phyloP scores from a whole-genome alignment of 2,797 vertebrate genomes.

The Danio tinwini region DNA sequence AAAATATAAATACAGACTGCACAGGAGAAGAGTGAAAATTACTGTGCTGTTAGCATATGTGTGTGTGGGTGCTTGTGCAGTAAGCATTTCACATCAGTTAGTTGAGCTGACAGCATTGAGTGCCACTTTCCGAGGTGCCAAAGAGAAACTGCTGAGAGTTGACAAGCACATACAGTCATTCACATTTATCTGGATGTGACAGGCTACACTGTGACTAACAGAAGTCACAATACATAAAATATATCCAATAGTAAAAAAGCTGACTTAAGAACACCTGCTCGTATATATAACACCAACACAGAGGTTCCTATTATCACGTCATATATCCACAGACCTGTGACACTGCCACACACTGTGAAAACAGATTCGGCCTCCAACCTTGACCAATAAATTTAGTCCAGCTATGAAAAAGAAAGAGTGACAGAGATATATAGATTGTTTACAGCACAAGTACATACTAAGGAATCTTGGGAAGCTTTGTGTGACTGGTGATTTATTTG shows the following conservation, averaged over 20 bases:
- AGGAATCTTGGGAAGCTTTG: neutral
- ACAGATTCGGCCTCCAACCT: conserved; percentile 3
- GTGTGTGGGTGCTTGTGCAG: conserved; percentile 3
- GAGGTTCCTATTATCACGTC: neutral
- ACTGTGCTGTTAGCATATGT: neutral
- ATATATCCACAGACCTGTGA: neutral
- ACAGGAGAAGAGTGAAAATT: neutral
- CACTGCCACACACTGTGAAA: neutral
- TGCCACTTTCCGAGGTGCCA: conserved; percentile 34
- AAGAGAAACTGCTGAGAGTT: conserved; percentile 30
- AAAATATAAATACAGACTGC: neutral
- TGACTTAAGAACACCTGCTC: neutral
- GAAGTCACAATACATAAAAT: conserved; percentile 11
- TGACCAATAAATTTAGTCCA: conserved; percentile 17
- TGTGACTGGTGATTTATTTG: conserved; percentile 3
- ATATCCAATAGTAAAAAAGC: neutral
- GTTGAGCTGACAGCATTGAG: conserved; percentile 31
- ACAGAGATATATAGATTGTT: neutral
- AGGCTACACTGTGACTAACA: conserved; percentile 12
- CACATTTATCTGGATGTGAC: conserved; percentile 22
- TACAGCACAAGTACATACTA: neutral
- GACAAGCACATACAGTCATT: conserved; percentile 19
- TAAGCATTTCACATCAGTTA: conserved; percentile 34
- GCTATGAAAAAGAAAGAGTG: neutral
- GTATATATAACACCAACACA: neutral